phyloP scores from a whole-genome alignment of 2,888 invertebrate genomes.

The Platynereis dumerilii region DNA sequence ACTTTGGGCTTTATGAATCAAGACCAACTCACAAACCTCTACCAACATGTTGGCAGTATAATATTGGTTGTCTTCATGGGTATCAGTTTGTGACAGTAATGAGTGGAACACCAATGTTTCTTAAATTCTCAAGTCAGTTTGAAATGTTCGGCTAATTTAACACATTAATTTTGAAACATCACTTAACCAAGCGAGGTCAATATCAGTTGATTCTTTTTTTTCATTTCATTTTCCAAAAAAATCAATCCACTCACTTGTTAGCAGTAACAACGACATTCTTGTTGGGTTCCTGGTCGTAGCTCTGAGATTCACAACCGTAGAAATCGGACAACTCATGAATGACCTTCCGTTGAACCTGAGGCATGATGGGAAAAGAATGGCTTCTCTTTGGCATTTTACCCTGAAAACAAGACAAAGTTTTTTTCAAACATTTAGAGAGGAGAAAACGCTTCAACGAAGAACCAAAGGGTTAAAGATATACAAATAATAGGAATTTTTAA shows the following conservation, averaged over 20 bases:
- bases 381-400: slow-evolving; percentile 60
- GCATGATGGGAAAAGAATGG: slow-evolving; percentile 92
- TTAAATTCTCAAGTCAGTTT: too few species aligned
- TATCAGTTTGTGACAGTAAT: too few species aligned
- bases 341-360: slow-evolving; percentile 87
- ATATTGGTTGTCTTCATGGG: too few species aligned
- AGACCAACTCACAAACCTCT: too few species aligned
- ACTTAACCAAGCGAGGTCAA: neutral
- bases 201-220: neutral
- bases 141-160: neutral
- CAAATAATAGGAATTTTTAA: slow-evolving; percentile 1
- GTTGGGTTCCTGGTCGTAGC: slow-evolving; percentile 95
- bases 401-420: neutral
- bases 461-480: neutral
- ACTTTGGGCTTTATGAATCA: too few species aligned
- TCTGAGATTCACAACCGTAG: slow-evolving; percentile 91
- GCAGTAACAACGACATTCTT: slow-evolving; percentile 76
- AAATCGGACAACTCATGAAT: slow-evolving; percentile 94
- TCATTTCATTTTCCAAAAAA: too few species aligned
- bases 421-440: neutral
- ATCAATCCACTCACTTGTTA: slow-evolving; percentile 48
- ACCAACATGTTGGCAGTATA: too few species aligned
- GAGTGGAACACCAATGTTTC: too few species aligned
- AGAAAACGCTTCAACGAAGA: neutral
- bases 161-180: neutral